Base-by-base conservation (phyloP, 2,113 vertebrate species). In the Cyphomyrus plagiostoma region DNA sequence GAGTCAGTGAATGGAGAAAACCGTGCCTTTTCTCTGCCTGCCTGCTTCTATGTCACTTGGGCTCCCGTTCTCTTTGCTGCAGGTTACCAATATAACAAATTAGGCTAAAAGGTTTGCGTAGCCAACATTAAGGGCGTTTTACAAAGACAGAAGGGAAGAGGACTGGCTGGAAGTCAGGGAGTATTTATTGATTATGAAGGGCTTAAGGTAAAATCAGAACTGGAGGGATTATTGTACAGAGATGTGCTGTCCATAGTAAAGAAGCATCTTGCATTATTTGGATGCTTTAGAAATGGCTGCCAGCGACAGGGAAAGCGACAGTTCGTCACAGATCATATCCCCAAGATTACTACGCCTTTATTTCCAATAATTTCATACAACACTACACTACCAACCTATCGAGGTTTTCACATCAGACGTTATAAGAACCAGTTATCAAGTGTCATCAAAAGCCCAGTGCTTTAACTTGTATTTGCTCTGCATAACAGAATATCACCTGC, bases 1-100 rank as follows among this genome's bases (percentile, higher is more conserved):
- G 62, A 90, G 39, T 88, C 87, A 80, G 80, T 86, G 83, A 89
- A 83, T 86, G 88, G 48, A 77, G 46, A 35, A 26, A 90, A 58
- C 49, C 89, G 8, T 88, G 26, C 11, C 2, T 53, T 2, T 82
- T 49, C 85, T 48, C 30, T 26, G 46, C 26, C 82, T 39, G 58
- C 30, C 49, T 48, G 80, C 17, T 58, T 35, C 86, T 56, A 9
- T 52, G 17, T 26, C 62, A 53, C 48, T 15, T 26, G 66, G 26
- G 50, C 48, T 87, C 3, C 58, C 39, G 53, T 30, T 89, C 39
- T 88, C 17, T 86, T 80, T 90, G 39, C 35, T 62, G 35, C 13
- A 39, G 86, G 49, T 70, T 66, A 82, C 45, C 50, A 46, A 48
- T 30, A 77, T 39, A 56, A 45, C n/a, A 83, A 90, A 90, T 83